Base-by-base conservation (phyloP, 2,797 vertebrate species). In the Clarias laeviceps region DNA sequence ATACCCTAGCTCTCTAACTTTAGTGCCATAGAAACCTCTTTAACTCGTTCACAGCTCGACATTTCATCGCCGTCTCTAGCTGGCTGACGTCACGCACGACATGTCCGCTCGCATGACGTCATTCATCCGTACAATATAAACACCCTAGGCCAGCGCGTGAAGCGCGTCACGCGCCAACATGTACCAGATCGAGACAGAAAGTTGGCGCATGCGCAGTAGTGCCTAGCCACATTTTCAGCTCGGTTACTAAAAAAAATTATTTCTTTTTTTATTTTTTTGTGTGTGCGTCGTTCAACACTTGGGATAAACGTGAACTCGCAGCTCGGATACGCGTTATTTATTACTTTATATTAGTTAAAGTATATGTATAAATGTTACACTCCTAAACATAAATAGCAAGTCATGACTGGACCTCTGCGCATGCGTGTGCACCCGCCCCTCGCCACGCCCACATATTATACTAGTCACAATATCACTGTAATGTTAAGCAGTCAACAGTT, bases 181-280 rank as follows among this genome's bases (percentile, higher is more conserved):
- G 45, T 34, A 57, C n/a, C 17, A 37, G 57, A 29, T 17, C 7
- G 82, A 83, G 9, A 64, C 69, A 74, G 82, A 83, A 74, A 73
- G 82, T 83, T 15, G 5, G 70, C 82, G 82, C 82, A 74, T 76
- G 82, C 82, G 82, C 82, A 74, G 8, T 78, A n/a, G 4, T 2
- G 24, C 14, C 70, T 7, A 3, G 20, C 27, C 22, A 79, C 77
- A 29, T 80, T 50, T 45, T 14, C 27, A 56, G 2, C 18, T 77
- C 27, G 50, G 73, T 11, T 22, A 27, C 50, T 54, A 12, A 54
- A 14, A 37, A 54, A 54, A 54, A 12, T 14, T 1, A 14, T 54
- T 54, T 54, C 2, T 54, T 54, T 54, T 50, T 45, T 45, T 45
- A 1, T 9, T 45, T 45, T 45, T 9, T 11, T 50, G 40, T 40